Conservation (phyloP, 2,113 vertebrate genomes). For the Aldabrachelys gigantea region DNA sequence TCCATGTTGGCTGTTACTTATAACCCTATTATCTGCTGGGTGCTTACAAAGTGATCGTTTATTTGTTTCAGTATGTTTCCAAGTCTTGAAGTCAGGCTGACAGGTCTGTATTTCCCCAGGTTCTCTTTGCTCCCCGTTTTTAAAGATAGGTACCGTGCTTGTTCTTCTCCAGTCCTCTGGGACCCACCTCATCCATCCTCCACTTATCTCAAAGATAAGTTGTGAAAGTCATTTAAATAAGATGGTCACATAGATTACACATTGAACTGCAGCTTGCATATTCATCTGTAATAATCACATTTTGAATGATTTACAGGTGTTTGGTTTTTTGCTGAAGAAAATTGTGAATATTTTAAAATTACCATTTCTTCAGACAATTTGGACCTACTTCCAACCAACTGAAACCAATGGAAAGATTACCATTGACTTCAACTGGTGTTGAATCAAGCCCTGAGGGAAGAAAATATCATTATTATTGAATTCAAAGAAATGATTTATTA, state of each 20-base stretch:
- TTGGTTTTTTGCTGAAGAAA: neutral
- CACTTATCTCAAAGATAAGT: neutral
- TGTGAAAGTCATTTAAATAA: neutral
- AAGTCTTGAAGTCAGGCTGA: neutral
- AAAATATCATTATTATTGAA: neutral
- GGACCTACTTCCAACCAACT: neutral
- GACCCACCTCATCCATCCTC: neutral
- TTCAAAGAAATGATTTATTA: neutral
- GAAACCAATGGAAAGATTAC: neutral
- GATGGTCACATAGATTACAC: neutral
- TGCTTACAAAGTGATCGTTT: neutral
- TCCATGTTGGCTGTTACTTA: neutral
- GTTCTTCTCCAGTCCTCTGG: neutral
- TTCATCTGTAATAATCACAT: rapidly evolving
- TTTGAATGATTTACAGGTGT: neutral
- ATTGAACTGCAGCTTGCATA: neutral
- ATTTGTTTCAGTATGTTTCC: neutral
- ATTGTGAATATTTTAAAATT: neutral
- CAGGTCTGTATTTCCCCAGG: neutral
- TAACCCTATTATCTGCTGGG: neutral
- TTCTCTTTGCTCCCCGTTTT: neutral
- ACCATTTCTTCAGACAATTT: neutral
- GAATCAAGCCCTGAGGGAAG: neutral
- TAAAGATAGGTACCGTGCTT: neutral
- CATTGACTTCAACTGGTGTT: neutral